These are phyloP conservation scores for Ceratoteleas bidentatus DNA, from an alignment of 1,140 invertebrate species.

Conservation along the genomic window DNA sequence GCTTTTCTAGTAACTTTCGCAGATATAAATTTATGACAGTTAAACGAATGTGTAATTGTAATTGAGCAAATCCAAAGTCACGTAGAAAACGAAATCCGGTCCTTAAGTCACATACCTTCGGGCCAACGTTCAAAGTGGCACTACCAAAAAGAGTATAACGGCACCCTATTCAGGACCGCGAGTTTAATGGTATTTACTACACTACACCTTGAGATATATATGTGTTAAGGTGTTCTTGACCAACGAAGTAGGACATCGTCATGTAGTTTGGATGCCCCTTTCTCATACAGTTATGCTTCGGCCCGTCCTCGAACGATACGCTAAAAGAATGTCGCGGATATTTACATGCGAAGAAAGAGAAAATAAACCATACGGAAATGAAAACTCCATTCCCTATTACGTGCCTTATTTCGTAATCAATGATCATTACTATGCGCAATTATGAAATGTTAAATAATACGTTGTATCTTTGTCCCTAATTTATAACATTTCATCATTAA, in stretches of 20 bases:
- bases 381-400: slow-evolving; percentile 18
- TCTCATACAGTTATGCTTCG: slow-evolving; percentile 61
- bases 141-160: slow-evolving; percentile 64
- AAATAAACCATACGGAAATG: slow-evolving; percentile 39
- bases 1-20: neutral
- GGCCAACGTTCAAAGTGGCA: slow-evolving; percentile 46
- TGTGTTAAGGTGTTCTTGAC: slow-evolving; percentile 56
- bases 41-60: slow-evolving; percentile 31
- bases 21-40: neutral
- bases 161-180: slow-evolving; percentile 57
- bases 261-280: slow-evolving; percentile 52
- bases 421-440: slow-evolving; percentile 1
- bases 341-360: slow-evolving; percentile 51
- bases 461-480: too few species aligned
- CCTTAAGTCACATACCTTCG: slow-evolving; percentile 17
- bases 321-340: slow-evolving; percentile 49
- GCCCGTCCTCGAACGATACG: slow-evolving; percentile 19
- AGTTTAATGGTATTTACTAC: slow-evolving; percentile 61
- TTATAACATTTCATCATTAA: too few species aligned
- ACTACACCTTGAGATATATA: slow-evolving; percentile 55
- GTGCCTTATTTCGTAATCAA: slow-evolving; percentile 15
- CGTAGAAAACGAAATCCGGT: slow-evolving; percentile 57
- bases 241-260: slow-evolving; percentile 62
- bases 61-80: slow-evolving; percentile 26
- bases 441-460: neutral